phyloP scores from a whole-genome alignment of 2,797 vertebrate genomes.

The Syngnathus acus region DNA sequence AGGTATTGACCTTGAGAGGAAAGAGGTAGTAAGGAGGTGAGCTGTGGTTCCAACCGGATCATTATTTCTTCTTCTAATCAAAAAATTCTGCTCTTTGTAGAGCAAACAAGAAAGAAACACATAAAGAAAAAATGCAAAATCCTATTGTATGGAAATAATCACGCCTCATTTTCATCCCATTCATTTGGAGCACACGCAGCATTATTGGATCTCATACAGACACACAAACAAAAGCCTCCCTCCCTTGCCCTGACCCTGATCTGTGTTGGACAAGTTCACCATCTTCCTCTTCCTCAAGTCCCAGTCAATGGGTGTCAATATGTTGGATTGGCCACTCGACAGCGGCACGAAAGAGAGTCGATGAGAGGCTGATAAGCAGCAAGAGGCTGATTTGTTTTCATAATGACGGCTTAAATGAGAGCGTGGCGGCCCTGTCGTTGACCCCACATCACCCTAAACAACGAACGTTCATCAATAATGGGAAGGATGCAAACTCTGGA shows the following conservation, averaged over 20 bases:
- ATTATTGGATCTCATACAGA: conserved; percentile 48
- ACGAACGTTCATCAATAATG: conserved; percentile 47
- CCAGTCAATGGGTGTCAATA: conserved; percentile 72
- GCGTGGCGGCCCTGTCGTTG: conserved; percentile 30
- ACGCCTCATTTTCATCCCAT: conserved; percentile 48
- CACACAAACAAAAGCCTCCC: conserved; percentile 18
- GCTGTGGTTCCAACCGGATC: conserved; percentile 38
- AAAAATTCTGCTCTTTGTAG: conserved; percentile 11
- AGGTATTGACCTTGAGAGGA: conserved; percentile 72
- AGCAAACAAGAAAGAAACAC: conserved; percentile 1
- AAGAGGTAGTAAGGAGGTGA: conserved; percentile 38
- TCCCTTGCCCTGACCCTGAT: conserved; percentile 63
- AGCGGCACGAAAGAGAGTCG: conserved; percentile 59
- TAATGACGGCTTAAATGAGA: conserved; percentile 71
- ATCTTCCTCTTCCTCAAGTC: conserved; percentile 58
- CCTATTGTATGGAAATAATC: conserved; percentile 49
- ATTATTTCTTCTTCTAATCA: conserved; percentile 14
- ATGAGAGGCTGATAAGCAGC: conserved; percentile 65
- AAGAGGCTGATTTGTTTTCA: conserved; percentile 74
- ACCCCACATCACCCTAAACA: conserved; percentile 55
- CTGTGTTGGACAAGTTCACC: conserved; percentile 67
- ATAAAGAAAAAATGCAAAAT: conserved; percentile 32
- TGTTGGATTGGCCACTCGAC: conserved; percentile 52
- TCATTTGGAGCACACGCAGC: conserved; percentile 50
- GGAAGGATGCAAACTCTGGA: conserved; percentile 30